These are phyloP conservation scores for Scaptomyza polygonia DNA, from an alignment of 2,888 invertebrate species.

Conservation along the genomic window DNA sequence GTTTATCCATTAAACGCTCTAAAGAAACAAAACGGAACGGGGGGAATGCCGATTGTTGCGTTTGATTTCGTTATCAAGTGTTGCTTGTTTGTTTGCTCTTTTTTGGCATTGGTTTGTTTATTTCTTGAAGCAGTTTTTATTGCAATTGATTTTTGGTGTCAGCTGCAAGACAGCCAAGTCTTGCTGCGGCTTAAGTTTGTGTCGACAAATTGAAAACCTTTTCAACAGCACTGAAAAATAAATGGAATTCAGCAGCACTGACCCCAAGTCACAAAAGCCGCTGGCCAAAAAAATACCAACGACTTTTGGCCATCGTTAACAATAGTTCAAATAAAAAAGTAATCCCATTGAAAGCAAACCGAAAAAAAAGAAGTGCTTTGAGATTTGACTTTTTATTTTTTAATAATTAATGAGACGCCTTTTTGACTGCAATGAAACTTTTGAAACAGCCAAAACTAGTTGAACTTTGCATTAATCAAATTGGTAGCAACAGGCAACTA, in stretches of 20 bases:
- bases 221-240: constrained; percentile 32
- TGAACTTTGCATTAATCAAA: constrained; percentile 38
- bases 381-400: constrained; percentile 29
- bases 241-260: constrained; percentile 15
- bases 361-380: constrained; percentile 6
- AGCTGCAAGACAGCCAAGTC: constrained; percentile 66
- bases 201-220: constrained; percentile 78
- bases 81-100: constrained; percentile 36
- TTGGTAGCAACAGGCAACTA: constrained; percentile 11
- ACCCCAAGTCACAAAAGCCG: constrained; percentile 32
- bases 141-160: constrained; percentile 79
- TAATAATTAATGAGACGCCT: constrained; percentile 35
- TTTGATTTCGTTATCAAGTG: constrained; percentile 16
- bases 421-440: background rate
- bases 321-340: constrained; percentile 5
- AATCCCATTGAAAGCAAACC: constrained; percentile 37
- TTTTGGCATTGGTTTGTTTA: constrained; percentile 49
- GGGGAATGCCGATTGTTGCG: constrained; percentile 48
- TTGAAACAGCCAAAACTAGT: background rate
- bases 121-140: constrained; percentile 62
- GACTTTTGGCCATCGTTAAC: too few relatives aligned
- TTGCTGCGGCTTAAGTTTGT: constrained; percentile 75
- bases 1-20: constrained; percentile 71
- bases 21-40: constrained; percentile 58
- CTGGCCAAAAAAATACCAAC: background rate